Evolutionary conservation across 2,113 vertebrate genomes (phyloP), one percentile per base, ranked within the genome.

Genomic region (Coregonus clupeaformis): DNA sequence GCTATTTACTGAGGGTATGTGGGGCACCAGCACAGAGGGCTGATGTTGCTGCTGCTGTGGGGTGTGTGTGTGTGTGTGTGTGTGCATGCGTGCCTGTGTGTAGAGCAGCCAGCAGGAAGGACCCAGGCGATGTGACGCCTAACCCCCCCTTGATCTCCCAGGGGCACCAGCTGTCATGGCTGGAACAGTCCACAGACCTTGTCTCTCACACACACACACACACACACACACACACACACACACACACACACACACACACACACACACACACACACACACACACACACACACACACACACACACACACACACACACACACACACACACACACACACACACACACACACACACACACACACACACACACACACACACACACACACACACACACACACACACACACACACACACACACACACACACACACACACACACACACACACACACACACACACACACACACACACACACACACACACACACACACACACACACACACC

Each of bases 401-500:
- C 13, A 60, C 63, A 47, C 42, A 62, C 30, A 72, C 32, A 45
- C 13, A 75, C 67, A 52, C 76, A 13, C 24, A 29, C n/a, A 73
- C 52, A 68, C 13, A 60, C 63, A 47, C 42, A 62, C 30, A 72
- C 18, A 59, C 20, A 6, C 12, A 42, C 71, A 47, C 7, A 47
- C 2, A 63, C 27, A 30, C 27, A 72, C 18, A 32, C 11, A 27
- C 47, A 24, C 45, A 25, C 45, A 63, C 67, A 29, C 42, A 32
- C 62, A 52, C 59, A 66, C n/a, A 22, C 63, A n/a, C 2, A 47
- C 25, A 47, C 18, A 69, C n/a, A 52, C 24, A 67, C 45, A 29
- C 60, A 36, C 42, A 25, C 30, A 22, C 45, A 67, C 47, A 72
- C 18, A n/a, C 42, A 68, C 59, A 5, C 20, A n/a, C 60, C 18